These are phyloP conservation scores for Coptotermes formosanus DNA, from an alignment of 1,140 invertebrate species.

Conservation along the genomic window DNA sequence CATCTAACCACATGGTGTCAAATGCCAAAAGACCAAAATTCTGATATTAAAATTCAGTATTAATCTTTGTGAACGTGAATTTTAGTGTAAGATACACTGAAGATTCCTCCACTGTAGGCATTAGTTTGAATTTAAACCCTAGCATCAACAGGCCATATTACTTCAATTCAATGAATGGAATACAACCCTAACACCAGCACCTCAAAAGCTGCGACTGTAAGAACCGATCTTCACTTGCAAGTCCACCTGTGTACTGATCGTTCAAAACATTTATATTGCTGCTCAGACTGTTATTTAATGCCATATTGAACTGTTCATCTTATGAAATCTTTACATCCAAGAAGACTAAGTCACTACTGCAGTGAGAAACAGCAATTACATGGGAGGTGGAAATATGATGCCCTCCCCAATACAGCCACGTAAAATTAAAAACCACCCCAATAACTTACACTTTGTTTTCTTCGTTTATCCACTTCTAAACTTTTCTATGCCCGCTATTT, in stretches of 20 bases:
- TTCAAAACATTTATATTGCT: neutral
- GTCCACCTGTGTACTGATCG: neutral
- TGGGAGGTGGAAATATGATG: neutral
- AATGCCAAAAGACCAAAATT: no score
- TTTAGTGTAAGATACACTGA: no score
- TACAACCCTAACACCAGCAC: neutral
- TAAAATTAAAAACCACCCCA: neutral
- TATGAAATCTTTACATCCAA: neutral
- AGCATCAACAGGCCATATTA: no score
- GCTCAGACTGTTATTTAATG: neutral
- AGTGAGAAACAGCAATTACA: neutral
- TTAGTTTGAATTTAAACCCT: no score
- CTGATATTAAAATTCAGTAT: no score
- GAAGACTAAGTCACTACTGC: neutral
- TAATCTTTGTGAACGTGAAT: no score
- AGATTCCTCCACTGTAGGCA: no score
- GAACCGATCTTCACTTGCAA: neutral
- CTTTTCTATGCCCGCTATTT: neutral
- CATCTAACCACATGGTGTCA: no score
- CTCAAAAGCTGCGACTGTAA: neutral
- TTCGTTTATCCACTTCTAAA: slow-evolving; percentile 8
- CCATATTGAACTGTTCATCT: no score
- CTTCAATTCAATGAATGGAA: neutral
- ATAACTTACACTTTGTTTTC: slow-evolving; percentile 12
- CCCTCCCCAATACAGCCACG: neutral